phyloP scores from a whole-genome alignment of 2,113 vertebrate species.

The Mixornis gularis region DNA sequence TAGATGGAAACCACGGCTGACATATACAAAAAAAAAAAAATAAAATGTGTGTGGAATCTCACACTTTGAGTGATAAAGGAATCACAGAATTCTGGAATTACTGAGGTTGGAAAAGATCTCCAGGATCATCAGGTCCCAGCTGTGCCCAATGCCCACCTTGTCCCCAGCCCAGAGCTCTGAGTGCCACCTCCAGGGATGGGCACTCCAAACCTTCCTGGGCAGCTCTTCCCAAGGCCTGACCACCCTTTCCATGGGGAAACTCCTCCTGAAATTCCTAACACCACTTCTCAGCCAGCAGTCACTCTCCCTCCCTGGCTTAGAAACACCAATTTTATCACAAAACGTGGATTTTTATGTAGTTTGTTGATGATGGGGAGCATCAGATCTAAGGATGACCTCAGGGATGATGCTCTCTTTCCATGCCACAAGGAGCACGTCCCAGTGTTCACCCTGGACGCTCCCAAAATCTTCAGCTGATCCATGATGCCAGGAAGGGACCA shows the following conservation, averaged over 20 bases:
- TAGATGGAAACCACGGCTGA: not conserved
- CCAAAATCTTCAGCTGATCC: not conserved
- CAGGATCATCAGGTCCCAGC: not conserved
- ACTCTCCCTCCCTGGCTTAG: not conserved
- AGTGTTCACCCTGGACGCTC: fast-evolving
- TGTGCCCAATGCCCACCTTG: not conserved
- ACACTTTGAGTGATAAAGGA: not conserved
- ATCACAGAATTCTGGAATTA: fast-evolving
- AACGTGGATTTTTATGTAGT: not conserved
- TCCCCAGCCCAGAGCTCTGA: not conserved
- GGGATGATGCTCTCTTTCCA: not conserved
- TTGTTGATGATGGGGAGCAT: not conserved
- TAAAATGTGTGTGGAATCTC: not conserved
- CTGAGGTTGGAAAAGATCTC: not conserved
- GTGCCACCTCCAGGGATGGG: not conserved
- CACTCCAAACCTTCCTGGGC: not conserved
- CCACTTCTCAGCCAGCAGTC: fast-evolving
- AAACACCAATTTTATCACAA: not conserved
- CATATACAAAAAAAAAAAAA: not conserved
- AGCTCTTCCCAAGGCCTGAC: fast-evolving
- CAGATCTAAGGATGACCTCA: not conserved
- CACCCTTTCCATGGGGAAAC: fast-evolving
- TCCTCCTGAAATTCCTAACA: not conserved
- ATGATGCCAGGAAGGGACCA: not conserved
- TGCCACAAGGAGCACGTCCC: fast-evolving